Evolutionary conservation across 2,888 invertebrate species (phyloP).

Genomic region (Pharmacophagus antenor): DNA sequence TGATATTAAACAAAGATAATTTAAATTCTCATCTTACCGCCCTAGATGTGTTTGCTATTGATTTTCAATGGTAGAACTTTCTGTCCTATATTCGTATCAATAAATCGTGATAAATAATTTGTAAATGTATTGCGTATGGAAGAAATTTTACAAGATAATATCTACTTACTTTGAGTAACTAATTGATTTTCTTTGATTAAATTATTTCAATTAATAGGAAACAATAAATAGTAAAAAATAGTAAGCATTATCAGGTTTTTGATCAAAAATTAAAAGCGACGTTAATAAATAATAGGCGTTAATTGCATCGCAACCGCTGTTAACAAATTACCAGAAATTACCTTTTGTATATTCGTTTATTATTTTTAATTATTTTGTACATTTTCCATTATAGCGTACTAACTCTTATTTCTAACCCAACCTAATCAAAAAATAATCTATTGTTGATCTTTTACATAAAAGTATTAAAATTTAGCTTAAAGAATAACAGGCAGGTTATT

Average conservation of each 20-base stretch:
- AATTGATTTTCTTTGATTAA: no score
- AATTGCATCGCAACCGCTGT: constrained; percentile 25
- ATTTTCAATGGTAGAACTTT: constrained; percentile 18
- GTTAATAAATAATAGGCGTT: constrained; percentile 22
- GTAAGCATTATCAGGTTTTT: constrained; percentile 1
- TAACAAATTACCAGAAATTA: constrained; percentile 22
- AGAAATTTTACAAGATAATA: no score
- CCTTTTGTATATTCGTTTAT: constrained; percentile 6
- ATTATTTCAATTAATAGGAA: no score
- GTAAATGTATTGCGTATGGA: no score
- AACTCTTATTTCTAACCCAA: no score
- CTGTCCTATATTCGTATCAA: constrained; percentile 3
- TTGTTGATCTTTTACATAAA: no score
- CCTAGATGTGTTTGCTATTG: constrained; percentile 25
- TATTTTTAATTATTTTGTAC: background rate
- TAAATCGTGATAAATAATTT: no score
- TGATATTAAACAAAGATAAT: constrained; percentile 20
- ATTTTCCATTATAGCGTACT: background rate
- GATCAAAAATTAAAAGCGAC: constrained; percentile 9
- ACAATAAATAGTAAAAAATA: background rate
- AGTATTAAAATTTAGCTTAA: no score
- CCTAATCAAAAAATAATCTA: no score
- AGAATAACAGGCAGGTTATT: no score
- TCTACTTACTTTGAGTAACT: no score
- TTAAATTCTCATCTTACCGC: constrained; percentile 23